Evolutionary conservation across 2,113 vertebrate genomes (phyloP).

Genomic region (Harpagus bidentatus): DNA sequence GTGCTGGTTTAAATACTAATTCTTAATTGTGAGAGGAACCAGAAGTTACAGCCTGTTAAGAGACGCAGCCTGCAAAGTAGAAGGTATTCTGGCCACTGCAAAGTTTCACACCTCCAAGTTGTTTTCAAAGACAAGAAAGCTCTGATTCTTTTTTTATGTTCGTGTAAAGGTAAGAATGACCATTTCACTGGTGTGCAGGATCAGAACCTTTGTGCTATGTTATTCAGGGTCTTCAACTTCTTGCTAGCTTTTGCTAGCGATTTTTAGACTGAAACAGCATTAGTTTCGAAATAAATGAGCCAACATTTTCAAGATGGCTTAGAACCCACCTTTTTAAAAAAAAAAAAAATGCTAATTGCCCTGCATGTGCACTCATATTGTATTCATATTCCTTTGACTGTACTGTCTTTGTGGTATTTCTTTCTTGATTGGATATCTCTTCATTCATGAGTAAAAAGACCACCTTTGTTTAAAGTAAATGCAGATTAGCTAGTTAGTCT

Average conservation of each 20-base stretch:
- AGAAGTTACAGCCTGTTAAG: neutral
- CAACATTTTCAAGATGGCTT: neutral
- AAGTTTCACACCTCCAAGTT: neutral
- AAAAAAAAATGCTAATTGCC: neutral
- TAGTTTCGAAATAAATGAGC: neutral
- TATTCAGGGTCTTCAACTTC: neutral
- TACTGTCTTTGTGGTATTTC: neutral
- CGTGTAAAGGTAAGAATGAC: neutral
- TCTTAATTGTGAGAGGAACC: neutral
- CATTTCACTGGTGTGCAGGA: neutral
- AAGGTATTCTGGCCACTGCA: neutral
- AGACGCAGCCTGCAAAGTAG: neutral
- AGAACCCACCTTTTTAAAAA: neutral
- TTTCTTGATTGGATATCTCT: neutral
- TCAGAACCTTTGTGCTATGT: neutral
- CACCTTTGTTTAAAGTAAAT: neutral
- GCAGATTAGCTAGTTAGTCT: neutral
- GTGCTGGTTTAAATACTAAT: neutral
- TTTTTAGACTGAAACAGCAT: neutral
- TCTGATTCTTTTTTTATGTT: neutral
- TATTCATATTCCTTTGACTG: neutral
- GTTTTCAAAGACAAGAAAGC: neutral
- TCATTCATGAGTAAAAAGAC: neutral
- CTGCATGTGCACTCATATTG: neutral
- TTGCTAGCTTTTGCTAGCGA: neutral